Evolutionary conservation across 35 echinoderm and acorn worm species (phyloP).

Genomic region (Amphiura filiformis): DNA sequence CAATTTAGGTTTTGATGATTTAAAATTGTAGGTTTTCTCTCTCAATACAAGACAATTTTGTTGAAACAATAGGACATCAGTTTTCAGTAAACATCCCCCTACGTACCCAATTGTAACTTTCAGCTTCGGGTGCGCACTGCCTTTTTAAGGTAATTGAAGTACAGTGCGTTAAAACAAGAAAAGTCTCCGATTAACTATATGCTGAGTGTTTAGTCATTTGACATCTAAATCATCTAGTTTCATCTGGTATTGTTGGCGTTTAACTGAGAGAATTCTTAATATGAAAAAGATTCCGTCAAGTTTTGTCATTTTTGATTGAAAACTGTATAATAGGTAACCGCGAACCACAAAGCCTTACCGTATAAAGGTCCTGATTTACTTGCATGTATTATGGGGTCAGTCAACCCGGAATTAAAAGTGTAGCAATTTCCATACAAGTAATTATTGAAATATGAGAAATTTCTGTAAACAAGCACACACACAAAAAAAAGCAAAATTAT

Average conservation of each 20-base stretch:
- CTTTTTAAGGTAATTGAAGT: no score
- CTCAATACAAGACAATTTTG: no score
- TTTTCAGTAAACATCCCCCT: no score
- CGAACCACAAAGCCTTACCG: slow-evolving; percentile 35
- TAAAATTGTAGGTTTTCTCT: no score
- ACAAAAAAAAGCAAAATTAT: not conserved
- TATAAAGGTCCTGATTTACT: slow-evolving; percentile 76
- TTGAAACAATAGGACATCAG: no score
- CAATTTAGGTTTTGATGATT: no score
- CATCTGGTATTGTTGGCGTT: not conserved
- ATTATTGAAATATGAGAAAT: slow-evolving; percentile 85
- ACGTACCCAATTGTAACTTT: no score
- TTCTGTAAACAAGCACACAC: slow-evolving; percentile 49
- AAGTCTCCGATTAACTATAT: no score
- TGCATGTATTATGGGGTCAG: not conserved
- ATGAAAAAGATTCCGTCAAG: not conserved
- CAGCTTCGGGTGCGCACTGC: no score
- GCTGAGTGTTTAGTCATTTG: no score
- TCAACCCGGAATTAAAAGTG: slow-evolving; percentile 52
- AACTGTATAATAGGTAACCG: not conserved
- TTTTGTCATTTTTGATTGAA: not conserved
- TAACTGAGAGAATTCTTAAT: not conserved
- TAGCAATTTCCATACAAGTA: slow-evolving; percentile 89
- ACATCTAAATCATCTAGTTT: no score
- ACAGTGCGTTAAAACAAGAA: no score